These are phyloP conservation scores for Perithous albicinctus DNA, from an alignment of 2,888 invertebrate genomes.

Conservation along the genomic window DNA sequence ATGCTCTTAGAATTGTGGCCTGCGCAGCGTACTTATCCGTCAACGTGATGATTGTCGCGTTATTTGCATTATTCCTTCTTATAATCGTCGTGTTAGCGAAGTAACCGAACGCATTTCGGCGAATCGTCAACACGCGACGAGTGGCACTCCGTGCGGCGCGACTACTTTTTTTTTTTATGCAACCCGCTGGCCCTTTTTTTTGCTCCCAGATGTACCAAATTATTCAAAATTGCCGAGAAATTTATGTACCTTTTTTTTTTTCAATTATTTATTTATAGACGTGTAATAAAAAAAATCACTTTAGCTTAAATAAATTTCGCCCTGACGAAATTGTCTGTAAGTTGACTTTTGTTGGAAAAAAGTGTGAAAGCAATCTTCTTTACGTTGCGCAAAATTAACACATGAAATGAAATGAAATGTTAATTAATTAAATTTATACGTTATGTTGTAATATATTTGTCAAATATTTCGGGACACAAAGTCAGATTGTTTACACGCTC, in stretches of 20 bases:
- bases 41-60: not conserved
- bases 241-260: not conserved
- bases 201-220: not conserved
- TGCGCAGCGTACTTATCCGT: not conserved
- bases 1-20: slow-evolving; percentile 1
- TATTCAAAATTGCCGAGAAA: not conserved
- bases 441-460: not conserved
- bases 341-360: not conserved
- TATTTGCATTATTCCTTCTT: slow-evolving; percentile 8
- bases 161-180: slow-evolving; percentile 22
- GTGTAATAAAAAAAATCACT: not conserved
- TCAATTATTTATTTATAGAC: not conserved
- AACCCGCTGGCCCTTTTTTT: not conserved
- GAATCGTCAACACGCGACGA: slow-evolving; percentile 71
- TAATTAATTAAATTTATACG: not conserved
- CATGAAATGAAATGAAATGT: slow-evolving; percentile 6
- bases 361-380: slow-evolving; percentile 17
- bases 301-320: not conserved
- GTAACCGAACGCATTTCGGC: slow-evolving; percentile 80
- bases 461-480: not conserved
- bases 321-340: not conserved
- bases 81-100: slow-evolving; percentile 68
- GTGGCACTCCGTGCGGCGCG: slow-evolving; percentile 75
- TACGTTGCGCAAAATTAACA: not conserved
- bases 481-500: slow-evolving; percentile 15